Evolutionary conservation across 2,797 vertebrate species (phyloP).

Genomic region (Girardinus metallicus): DNA sequence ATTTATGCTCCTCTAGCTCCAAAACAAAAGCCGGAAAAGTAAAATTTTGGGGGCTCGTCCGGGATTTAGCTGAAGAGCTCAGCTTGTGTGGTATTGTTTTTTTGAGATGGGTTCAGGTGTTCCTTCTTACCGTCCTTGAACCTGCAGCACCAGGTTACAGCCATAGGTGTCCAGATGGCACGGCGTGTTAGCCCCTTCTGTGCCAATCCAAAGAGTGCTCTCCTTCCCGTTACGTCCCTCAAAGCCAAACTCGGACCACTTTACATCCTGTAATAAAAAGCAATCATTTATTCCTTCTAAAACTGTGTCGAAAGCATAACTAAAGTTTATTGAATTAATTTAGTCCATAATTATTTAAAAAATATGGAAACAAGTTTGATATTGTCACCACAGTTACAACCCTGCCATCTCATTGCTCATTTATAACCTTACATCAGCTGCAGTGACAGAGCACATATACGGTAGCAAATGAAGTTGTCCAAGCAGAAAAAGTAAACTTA

Average conservation of each 20-base stretch:
- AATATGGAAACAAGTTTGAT: not conserved
- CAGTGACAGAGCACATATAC: constrained; percentile 30
- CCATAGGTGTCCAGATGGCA: constrained; percentile 96
- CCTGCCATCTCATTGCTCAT: constrained; percentile 1
- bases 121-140: constrained; percentile 91
- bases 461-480: constrained; percentile 12
- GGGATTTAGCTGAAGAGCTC: not conserved
- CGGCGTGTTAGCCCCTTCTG: constrained; percentile 90
- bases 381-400: constrained; percentile 9
- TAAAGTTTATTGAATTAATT: not conserved
- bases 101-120: not conserved
- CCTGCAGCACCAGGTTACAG: constrained; percentile 94
- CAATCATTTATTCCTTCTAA: not conserved
- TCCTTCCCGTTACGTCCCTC: constrained; percentile 88
- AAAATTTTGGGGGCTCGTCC: not conserved
- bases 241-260: constrained; percentile 95
- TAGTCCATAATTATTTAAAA: not conserved
- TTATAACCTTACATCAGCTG: constrained; percentile 21
- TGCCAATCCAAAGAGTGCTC: constrained; percentile 95
- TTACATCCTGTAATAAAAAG: constrained; percentile 79
- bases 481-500: constrained; percentile 27
- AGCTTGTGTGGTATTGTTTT: not conserved
- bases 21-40: not conserved
- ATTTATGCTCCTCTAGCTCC: not conserved
- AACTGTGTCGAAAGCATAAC: not conserved